Percentiles rank a stretch among this genome's conserved stretches.
Conservation (phyloP, 2,888 invertebrate genomes). For the Therioaphis trifolii region DNA sequence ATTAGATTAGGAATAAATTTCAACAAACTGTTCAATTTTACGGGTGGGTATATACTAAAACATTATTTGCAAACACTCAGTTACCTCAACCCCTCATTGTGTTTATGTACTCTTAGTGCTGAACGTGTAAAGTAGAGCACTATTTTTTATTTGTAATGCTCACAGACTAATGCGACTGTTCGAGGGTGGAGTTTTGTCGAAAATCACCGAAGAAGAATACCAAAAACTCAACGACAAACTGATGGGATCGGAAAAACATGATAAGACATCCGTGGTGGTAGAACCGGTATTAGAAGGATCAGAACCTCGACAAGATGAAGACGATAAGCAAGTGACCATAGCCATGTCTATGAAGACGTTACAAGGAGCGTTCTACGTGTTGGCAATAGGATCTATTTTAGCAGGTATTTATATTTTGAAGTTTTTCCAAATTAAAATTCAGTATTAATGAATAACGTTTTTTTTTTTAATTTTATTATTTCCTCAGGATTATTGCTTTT, state of each 20-base stretch:
- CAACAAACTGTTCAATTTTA: too few relatives aligned
- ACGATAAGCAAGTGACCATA: slow-evolving; percentile 70
- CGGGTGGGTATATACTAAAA: too few relatives aligned
- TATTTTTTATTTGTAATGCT: too few relatives aligned
- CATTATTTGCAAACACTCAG: too few relatives aligned
- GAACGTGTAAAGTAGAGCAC: too few relatives aligned
- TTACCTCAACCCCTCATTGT: too few relatives aligned
- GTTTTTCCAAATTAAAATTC: neutral
- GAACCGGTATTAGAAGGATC: slow-evolving; percentile 65
- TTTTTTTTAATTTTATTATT: too few relatives aligned
- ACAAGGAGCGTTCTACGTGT: slow-evolving; percentile 79
- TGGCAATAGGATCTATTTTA: slow-evolving; percentile 75
- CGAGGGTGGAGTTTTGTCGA: slow-evolving; percentile 80
- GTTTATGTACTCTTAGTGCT: too few relatives aligned
- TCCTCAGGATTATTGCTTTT: slow-evolving; percentile 34
- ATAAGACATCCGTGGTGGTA: slow-evolving; percentile 28
- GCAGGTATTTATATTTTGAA: slow-evolving; percentile 70
- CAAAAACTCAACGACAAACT: slow-evolving; percentile 74
- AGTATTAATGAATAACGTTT: too few relatives aligned
- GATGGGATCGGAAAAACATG: slow-evolving; percentile 61
- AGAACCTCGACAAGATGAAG: slow-evolving; percentile 65
- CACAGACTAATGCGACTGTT: slow-evolving; percentile 78
- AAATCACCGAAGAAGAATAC: slow-evolving; percentile 82
- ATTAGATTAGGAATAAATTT: too few relatives aligned
- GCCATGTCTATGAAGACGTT: slow-evolving; percentile 79